phyloP scores from a whole-genome alignment of 2,888 invertebrate genomes.

The Cheilosia impressa region DNA sequence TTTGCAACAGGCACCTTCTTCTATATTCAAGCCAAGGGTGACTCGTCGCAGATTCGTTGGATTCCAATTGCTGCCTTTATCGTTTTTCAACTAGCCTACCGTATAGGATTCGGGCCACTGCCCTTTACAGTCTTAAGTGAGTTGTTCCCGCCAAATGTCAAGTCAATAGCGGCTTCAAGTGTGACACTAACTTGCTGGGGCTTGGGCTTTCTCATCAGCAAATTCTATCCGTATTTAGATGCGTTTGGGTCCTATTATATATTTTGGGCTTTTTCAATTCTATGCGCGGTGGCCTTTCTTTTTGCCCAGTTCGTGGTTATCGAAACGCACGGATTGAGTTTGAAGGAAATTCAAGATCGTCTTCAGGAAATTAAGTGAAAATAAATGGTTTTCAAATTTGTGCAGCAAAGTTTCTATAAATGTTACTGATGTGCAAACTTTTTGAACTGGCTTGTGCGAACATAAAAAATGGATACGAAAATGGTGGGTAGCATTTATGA shows the following conservation, averaged over 20 bases:
- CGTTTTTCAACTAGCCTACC: slow-evolving; percentile 89
- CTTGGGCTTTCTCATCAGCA: slow-evolving; percentile 90
- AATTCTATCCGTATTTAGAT: slow-evolving; percentile 87
- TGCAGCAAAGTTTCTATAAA: not conserved
- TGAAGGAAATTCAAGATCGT: slow-evolving; percentile 91
- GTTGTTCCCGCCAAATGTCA: slow-evolving; percentile 91
- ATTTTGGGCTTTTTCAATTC: slow-evolving; percentile 89
- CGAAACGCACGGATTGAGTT: slow-evolving; percentile 94
- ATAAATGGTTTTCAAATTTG: not conserved
- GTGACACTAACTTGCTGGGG: slow-evolving; percentile 91
- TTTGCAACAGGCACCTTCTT: slow-evolving; percentile 87
- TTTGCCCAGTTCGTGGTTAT: slow-evolving; percentile 91
- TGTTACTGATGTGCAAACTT: no score
- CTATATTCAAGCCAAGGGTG: slow-evolving; percentile 84
- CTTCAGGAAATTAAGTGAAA: slow-evolving; percentile 80
- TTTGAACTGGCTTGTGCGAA: no score
- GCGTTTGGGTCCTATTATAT: slow-evolving; percentile 87
- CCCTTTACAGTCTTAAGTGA: slow-evolving; percentile 94
- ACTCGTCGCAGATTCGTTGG: slow-evolving; percentile 85
- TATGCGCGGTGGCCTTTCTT: slow-evolving; percentile 86
- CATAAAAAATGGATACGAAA: no score
- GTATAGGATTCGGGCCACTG: slow-evolving; percentile 90
- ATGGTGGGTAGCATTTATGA: no score
- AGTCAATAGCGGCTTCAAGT: slow-evolving; percentile 89
- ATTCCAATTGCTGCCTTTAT: slow-evolving; percentile 89